Conservation (phyloP, 2,113 vertebrate species). For the Chionomys nivalis region DNA sequence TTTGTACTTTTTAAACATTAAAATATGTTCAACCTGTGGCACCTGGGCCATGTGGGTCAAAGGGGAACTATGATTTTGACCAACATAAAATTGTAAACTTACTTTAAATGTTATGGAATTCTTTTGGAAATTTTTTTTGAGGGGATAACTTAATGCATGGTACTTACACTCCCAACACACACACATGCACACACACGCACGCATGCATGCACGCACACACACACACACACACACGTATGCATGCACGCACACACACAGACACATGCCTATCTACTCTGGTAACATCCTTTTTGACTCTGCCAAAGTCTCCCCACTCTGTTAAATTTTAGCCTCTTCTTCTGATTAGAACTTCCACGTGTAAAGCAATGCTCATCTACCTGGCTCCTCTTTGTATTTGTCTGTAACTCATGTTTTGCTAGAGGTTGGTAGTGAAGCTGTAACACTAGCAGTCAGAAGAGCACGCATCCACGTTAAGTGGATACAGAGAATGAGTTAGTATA, state of each 20-base stretch:
- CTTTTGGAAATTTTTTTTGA: background rate
- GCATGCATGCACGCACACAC: background rate
- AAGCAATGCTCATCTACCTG: background rate
- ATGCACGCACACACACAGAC: background rate
- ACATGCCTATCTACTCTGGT: background rate
- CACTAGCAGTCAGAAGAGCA: background rate
- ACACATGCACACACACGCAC: background rate
- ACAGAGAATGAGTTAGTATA: background rate
- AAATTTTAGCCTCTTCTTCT: slow-evolving; percentile 1
- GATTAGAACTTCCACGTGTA: background rate
- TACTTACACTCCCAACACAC: background rate
- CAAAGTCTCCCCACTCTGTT: background rate
- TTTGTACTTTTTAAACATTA: background rate
- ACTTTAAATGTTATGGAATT: background rate
- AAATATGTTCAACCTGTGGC: background rate
- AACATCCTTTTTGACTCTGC: background rate
- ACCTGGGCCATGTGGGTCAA: background rate
- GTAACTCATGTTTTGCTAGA: background rate
- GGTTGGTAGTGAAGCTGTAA: background rate
- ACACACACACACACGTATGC: background rate
- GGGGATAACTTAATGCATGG: background rate
- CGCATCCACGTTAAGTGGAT: background rate
- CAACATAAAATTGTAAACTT: background rate
- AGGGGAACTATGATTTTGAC: background rate
- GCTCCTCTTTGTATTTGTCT: background rate